Percentiles rank a stretch among this genome's conserved stretches.
Evolutionary conservation across 2,113 vertebrate genomes (phyloP).

Genomic region (Antigone vipio): DNA sequence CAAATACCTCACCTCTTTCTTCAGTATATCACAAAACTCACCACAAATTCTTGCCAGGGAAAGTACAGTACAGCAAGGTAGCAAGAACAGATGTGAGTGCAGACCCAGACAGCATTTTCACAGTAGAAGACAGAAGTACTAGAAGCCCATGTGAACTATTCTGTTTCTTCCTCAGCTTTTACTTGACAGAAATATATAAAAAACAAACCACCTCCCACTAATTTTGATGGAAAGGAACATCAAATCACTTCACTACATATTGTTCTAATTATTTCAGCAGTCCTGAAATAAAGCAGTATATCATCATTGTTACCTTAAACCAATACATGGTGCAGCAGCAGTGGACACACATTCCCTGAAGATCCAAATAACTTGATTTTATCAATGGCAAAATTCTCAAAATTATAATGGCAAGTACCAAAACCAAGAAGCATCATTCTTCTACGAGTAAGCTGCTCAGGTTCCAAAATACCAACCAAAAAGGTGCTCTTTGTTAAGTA

Average conservation of each 20-base stretch:
- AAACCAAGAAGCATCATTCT: not conserved
- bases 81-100: not conserved
- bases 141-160: not conserved
- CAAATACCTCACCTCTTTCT: not conserved
- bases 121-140: not conserved
- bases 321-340: not conserved
- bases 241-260: not conserved
- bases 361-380: not conserved
- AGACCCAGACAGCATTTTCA: not conserved
- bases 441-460: not conserved
- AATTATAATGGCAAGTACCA: not conserved
- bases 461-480: not conserved
- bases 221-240: not conserved
- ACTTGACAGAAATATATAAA: not conserved
- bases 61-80: not conserved
- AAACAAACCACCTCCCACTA: not conserved
- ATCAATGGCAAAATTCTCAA: not conserved
- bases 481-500: rapidly evolving
- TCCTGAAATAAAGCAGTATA: not conserved
- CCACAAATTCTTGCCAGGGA: not conserved
- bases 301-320: not conserved
- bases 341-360: not conserved
- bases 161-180: not conserved
- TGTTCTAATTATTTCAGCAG: not conserved
- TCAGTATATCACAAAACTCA: not conserved